phyloP scores from a whole-genome alignment of 1,140 invertebrate species.

The Tribolium madens region DNA sequence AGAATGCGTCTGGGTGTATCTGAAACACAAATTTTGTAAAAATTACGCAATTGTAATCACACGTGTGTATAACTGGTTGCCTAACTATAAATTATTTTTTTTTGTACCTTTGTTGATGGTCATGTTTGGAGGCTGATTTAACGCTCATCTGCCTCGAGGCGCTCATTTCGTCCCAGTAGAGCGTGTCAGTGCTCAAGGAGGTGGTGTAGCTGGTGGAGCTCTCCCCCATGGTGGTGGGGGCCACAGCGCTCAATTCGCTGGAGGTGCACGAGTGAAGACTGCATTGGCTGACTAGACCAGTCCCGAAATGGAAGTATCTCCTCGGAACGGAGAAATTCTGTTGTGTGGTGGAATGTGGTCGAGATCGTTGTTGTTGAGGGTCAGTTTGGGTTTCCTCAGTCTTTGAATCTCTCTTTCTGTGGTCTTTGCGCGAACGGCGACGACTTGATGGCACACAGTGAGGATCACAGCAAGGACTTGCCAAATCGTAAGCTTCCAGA shows the following conservation, averaged over 20 bases:
- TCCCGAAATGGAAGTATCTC: slow-evolving; percentile 71
- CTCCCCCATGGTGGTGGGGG: slow-evolving; percentile 72
- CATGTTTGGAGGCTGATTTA: slow-evolving; percentile 63
- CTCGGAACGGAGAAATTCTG: slow-evolving; percentile 58
- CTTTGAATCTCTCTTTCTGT: slow-evolving; percentile 71
- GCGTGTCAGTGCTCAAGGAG: slow-evolving; percentile 84
- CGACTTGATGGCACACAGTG: slow-evolving; percentile 83
- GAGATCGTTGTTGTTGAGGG: slow-evolving; percentile 61
- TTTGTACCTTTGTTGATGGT: slow-evolving; percentile 59
- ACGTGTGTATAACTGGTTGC: too few relatives aligned
- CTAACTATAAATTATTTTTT: too few relatives aligned
- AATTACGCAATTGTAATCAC: too few relatives aligned
- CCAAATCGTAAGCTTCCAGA: slow-evolving; percentile 84
- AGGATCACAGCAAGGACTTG: slow-evolving; percentile 85
- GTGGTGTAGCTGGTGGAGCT: slow-evolving; percentile 84
- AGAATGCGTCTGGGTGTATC: slow-evolving; percentile 61
- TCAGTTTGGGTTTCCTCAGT: slow-evolving; percentile 67
- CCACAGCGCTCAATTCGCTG: slow-evolving; percentile 74
- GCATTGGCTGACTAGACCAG: slow-evolving; percentile 78
- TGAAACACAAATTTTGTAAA: slow-evolving; percentile 50
- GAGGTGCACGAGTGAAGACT: slow-evolving; percentile 85
- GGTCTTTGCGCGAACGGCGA: slow-evolving; percentile 74
- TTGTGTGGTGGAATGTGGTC: slow-evolving; percentile 66
- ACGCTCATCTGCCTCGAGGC: slow-evolving; percentile 63
- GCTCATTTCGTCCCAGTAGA: slow-evolving; percentile 79